Base-by-base conservation (phyloP, 2,113 vertebrate species). In the Fulica atra region DNA sequence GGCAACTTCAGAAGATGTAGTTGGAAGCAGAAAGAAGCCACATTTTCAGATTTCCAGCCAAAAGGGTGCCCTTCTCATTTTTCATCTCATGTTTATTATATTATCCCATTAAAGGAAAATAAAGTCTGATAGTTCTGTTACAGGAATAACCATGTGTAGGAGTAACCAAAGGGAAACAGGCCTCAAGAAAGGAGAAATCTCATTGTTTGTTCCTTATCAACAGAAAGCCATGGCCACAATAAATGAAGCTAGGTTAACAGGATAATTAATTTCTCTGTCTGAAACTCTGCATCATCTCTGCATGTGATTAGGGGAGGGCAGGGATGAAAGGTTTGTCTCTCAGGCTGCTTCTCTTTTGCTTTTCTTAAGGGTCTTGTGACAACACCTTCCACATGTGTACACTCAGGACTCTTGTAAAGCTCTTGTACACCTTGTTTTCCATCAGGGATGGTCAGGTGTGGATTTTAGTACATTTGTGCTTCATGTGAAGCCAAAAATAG, bases 51-150 rank as follows among this genome's bases (percentile, higher is more conserved):
- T 92, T 88, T 90, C 76, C 82, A 96, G 82, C 92, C 88, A 81
- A 83, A 90, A 83, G 42, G 33, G 10, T 78, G 18, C 66, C 74
- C 50, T 65, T 71, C 82, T 86, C 20, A 61, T 74, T 90, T 94
- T 95, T 95, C 72, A 86, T 95, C 90, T 74, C 6, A 0, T 78
- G 64, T 71, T 96, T 92, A 80, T 94, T 91, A 23, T 71, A 93
- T 93, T 74, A 51, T 28, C 48, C 64, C 53, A 81, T 88, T 69
- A 93, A 93, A 90, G 64, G 64, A 15, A 40, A 66, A 74, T 59
- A 85, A 50, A 3, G 29, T 23, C 68, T 59, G 56, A 73, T 79
- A 17, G n/a, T 81, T 86, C 18, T 69, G 36, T 57, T 65, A 46
- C 24, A 40, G 57, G 57, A 78, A 90, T 80, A 87, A 42, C 42